Evolutionary conservation across 2,888 invertebrate species (phyloP), one percentile per base, ranked within the genome.

Genomic region (Chrysotoxum bicinctum): DNA sequence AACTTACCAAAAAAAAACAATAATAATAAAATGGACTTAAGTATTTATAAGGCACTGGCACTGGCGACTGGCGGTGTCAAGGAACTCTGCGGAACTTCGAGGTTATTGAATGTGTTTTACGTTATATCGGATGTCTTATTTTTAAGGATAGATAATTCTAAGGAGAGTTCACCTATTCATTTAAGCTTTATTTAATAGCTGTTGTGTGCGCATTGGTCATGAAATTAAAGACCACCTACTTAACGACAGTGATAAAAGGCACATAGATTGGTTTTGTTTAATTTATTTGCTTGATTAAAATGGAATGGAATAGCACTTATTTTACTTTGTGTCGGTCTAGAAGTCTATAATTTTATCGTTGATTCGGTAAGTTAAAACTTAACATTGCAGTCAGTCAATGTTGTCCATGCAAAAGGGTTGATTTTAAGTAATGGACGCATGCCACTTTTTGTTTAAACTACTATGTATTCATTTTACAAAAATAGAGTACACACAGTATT

Each of bases 111-210:
- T 37, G 19, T 35, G 5, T 56, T 56, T 50, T 16, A 56, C 19
- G 9, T 58, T 58, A 21, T 21, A 58, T 37, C 58, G 12, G 8
- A 21, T 58, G 35, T 58, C 19, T 14, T 35, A 21, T 58, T 58
- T 37, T 37, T 0, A 21, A 21, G 58, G 9, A 7, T 7, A 54
- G 1, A 58, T 58, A 37, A 58, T 19, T 14, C 35, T 12, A 6
- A 12, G 19, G 30, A 58, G n/a, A 21, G 58, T 58, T 58, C 14
- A 58, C 58, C 58, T 58, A n/a, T 32, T 37, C 21, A 58, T 37
- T 21, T 58, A 21, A 21, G 58, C 21, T 14, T 37, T 37, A 21
- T 58, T 58, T 58, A 21, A 58, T 58, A 21, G 58, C 58, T 35
- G n/a, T 35, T 35, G 37, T 35, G 58, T 35, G 19, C 58, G 35